Evolutionary conservation across 2,113 vertebrate genomes (phyloP), one percentile per base, ranked within the genome.

Genomic region (Tragelaphus buxtoni): DNA sequence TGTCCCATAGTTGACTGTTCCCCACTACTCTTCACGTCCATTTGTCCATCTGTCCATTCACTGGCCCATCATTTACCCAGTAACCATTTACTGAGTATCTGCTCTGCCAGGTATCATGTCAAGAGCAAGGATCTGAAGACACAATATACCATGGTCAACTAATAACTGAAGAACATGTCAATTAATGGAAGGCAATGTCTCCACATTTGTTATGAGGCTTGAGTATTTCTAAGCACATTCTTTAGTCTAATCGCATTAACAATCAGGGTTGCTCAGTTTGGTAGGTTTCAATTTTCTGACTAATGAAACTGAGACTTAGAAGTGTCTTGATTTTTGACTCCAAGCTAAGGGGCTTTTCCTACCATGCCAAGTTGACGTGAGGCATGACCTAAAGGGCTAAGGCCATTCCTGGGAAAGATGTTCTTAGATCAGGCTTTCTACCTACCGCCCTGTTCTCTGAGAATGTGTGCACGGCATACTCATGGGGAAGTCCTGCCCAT

Each of bases 271-370:
- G 16, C 17, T 47, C 49, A 72, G 5, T 84, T 87, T 9, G 56
- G 39, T 85, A 81, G 61, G 90, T 94, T 97, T 96, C 93, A 60
- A 20, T 93, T 87, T 92, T 81, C n/a, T 58, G 10, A 69, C 42
- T 13, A 28, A 91, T 58, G 90, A 97, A 97, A 95, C 65, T 35
- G 95, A 94, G 86, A 94, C 79, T 86, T 84, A 39, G 63, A 96
- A 94, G 53, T 49, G 20, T 88, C 42, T 32, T 97, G 95, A 89
- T 83, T 72, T 98, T 97, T 97, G 53, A 76, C 56, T 96, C 56
- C 65, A 92, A 95, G 79, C 24, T 30, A 9, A 97, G 60, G 95
- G 96, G 69, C 94, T 96, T 97, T 97, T 95, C 55, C 51, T 26
- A 45, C 24, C 2, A 24, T 69, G 58, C 58, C 93, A 90, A 63